Evolutionary conservation across 2,113 vertebrate genomes (phyloP).

Genomic region (Balaeniceps rex): DNA sequence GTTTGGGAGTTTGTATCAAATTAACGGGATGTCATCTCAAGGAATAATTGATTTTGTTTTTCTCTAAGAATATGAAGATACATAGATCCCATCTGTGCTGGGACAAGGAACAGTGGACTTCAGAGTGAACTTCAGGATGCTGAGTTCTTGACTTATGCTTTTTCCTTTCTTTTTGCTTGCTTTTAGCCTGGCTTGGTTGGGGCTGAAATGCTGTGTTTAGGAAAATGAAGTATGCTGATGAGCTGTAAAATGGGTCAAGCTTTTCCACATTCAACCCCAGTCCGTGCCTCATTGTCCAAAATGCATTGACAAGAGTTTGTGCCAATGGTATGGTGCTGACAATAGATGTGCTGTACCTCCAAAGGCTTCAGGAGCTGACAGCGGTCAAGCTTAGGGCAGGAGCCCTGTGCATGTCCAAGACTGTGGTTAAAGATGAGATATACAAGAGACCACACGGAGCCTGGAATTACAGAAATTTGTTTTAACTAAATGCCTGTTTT

Average conservation of each 20-base stretch:
- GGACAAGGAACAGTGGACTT: background rate
- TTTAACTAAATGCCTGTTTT: background rate
- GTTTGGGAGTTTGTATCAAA: background rate
- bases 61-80: background rate
- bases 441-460: background rate
- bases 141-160: background rate
- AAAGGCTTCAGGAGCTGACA: background rate
- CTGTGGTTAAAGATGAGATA: background rate
- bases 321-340: background rate
- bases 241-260: background rate
- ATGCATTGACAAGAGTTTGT: background rate
- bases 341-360: background rate
- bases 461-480: background rate
- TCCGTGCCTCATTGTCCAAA: accelerated
- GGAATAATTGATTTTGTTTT: background rate
- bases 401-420: background rate
- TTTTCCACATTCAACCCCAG: background rate
- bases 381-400: background rate
- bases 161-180: background rate
- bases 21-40: background rate
- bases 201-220: background rate
- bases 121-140: background rate
- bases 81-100: background rate
- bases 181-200: background rate
- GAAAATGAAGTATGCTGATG: background rate